Evolutionary conservation across 2,888 invertebrate genomes (phyloP).

Genomic region (Aphodius granarius): DNA sequence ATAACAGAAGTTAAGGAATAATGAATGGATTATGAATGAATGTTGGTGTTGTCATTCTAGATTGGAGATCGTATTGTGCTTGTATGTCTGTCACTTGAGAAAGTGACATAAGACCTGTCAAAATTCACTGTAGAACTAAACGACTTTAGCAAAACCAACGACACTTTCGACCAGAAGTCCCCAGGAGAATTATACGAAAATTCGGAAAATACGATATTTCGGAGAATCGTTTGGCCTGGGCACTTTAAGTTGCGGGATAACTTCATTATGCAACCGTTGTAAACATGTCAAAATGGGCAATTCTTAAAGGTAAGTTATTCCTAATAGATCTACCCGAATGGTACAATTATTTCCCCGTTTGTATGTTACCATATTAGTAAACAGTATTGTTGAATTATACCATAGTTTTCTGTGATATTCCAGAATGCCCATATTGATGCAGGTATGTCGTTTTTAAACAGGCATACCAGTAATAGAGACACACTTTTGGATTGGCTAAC

Average conservation of each 20-base stretch:
- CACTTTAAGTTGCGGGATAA: background rate
- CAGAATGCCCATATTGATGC: slow-evolving; percentile 1
- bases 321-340: no score
- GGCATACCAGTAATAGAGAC: background rate
- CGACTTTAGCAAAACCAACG: background rate
- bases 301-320: slow-evolving; percentile 2
- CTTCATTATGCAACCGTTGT: background rate
- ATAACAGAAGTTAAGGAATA: no score
- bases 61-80: no score
- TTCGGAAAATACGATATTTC: background rate
- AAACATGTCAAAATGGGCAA: slow-evolving; percentile 2
- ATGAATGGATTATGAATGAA: no score
- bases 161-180: background rate
- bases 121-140: slow-evolving; percentile 2
- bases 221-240: background rate
- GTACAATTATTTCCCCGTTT: no score
- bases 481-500: no score
- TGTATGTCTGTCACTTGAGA: background rate
- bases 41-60: no score
- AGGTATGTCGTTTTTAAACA: background rate
- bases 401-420: background rate
- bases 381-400: background rate
- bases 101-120: background rate
- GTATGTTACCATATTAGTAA: no score
- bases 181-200: background rate